Evolutionary conservation across 2,797 vertebrate species (phyloP).

Genomic region (Dromococcyx pavoninus): DNA sequence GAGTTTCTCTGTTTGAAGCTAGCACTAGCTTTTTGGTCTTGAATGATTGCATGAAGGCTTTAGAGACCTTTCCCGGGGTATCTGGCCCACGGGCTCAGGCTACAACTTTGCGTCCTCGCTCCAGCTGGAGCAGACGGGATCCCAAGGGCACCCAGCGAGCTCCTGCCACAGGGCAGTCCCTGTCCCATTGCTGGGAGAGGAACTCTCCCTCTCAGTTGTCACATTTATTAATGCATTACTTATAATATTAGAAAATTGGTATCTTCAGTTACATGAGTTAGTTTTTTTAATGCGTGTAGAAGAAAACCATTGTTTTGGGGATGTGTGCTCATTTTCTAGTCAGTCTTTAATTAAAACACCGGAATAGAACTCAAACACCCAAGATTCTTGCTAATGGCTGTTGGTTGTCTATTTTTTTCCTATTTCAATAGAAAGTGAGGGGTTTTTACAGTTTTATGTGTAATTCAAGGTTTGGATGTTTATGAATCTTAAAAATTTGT

Average conservation of each 20-base stretch:
- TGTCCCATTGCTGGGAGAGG: too few species aligned
- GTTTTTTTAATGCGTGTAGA: background rate
- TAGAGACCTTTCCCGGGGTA: background rate
- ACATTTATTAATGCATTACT: background rate
- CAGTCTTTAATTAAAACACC: background rate
- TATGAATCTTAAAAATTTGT: background rate
- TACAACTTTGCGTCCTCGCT: background rate
- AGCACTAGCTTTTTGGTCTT: background rate
- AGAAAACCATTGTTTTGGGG: background rate
- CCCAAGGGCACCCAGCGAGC: background rate
- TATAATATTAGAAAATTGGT: background rate
- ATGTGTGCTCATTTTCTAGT: background rate
- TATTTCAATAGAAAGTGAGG: background rate
- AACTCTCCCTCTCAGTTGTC: background rate
- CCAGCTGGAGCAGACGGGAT: background rate
- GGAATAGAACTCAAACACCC: too few species aligned
- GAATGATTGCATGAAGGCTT: too few species aligned
- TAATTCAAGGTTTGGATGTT: background rate
- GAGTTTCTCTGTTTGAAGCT: background rate
- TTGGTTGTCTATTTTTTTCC: background rate
- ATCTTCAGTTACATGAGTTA: background rate
- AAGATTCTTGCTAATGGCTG: background rate
- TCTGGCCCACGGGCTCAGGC: background rate
- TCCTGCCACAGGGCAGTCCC: too few species aligned
- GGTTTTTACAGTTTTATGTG: background rate